phyloP scores from a whole-genome alignment of 92 coral and sea anemone species.

The Zoanthus solanderi region DNA sequence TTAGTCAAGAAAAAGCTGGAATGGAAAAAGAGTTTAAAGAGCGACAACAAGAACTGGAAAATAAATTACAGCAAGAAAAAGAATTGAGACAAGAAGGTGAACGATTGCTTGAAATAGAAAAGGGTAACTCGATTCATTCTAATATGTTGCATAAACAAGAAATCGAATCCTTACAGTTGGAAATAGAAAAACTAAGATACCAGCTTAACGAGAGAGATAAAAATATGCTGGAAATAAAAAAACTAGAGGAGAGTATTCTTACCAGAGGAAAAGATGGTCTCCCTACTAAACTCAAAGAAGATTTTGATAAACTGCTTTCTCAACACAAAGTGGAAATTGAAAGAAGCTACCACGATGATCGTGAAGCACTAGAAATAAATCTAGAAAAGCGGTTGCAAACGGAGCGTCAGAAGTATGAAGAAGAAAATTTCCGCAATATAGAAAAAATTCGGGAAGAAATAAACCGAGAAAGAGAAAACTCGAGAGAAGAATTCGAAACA shows the following conservation, averaged over 20 bases:
- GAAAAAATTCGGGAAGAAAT: conserved; percentile 70
- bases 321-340: conserved; percentile 84
- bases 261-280: conserved; percentile 85
- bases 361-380: conserved; percentile 70
- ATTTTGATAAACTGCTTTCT: conserved; percentile 83
- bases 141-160: conserved; percentile 69
- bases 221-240: conserved; percentile 66
- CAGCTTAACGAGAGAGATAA: conserved; percentile 82
- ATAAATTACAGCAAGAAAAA: conserved; percentile 66
- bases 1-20: conserved; percentile 66
- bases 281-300: conserved; percentile 84
- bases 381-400: conserved; percentile 66
- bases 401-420: conserved; percentile 76
- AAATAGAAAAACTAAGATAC: conserved; percentile 68
- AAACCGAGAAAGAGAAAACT: conserved; percentile 42
- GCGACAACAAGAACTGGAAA: conserved; percentile 66
- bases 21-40: conserved; percentile 68
- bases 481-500: conserved; percentile 35
- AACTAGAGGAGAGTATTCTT: conserved; percentile 73
- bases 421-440: conserved; percentile 68
- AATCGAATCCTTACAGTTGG: conserved; percentile 64
- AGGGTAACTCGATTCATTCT: conserved; percentile 48
- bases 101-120: conserved; percentile 68
- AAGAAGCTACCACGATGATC: conserved; percentile 67
- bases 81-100: conserved; percentile 64